These are phyloP conservation scores for Brachionichthys hirsutus DNA, from an alignment of 2,113 vertebrate genomes.

Conservation along the genomic window DNA sequence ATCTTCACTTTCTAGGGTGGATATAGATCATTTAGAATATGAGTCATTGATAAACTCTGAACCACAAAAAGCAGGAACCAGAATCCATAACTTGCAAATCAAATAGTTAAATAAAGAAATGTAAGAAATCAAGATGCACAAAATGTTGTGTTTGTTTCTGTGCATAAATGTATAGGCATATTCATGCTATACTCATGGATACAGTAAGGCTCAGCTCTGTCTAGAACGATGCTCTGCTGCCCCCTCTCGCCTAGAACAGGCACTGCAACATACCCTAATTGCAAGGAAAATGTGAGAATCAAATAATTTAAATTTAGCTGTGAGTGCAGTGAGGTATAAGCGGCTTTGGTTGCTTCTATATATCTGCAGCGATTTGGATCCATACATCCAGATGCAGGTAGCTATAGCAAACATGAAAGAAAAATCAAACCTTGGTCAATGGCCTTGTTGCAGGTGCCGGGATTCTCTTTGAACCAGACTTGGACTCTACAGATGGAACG, in stretches of 20 bases:
- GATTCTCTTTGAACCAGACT: constrained; percentile 59
- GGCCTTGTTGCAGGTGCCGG: constrained; percentile 55
- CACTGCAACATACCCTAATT: constrained; percentile 72
- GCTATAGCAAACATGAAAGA: constrained; percentile 27
- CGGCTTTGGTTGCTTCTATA: constrained; percentile 57
- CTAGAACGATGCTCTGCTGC: constrained; percentile 49
- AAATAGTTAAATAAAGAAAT: too few relatives aligned
- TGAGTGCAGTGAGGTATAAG: constrained; percentile 52
- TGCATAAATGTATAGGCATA: not conserved
- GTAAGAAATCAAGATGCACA: too few relatives aligned
- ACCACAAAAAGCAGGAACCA: too few relatives aligned
- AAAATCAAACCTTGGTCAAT: constrained; percentile 68
- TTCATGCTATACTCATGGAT: too few relatives aligned
- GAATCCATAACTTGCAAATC: too few relatives aligned
- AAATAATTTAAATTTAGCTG: constrained; percentile 67
- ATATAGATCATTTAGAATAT: constrained; percentile 19
- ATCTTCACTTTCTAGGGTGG: constrained; percentile 64
- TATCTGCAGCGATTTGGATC: constrained; percentile 49
- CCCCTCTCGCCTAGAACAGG: constrained; percentile 33
- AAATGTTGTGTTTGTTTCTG: constrained; percentile 3
- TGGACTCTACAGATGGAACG: constrained; percentile 51
- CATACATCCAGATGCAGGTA: constrained; percentile 3
- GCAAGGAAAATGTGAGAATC: constrained; percentile 58
- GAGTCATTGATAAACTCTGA: constrained; percentile 24
- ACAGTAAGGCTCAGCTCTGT: constrained; percentile 5